Base-by-base conservation (phyloP, 2,888 invertebrate species). In the Ophioninae sp. region DNA sequence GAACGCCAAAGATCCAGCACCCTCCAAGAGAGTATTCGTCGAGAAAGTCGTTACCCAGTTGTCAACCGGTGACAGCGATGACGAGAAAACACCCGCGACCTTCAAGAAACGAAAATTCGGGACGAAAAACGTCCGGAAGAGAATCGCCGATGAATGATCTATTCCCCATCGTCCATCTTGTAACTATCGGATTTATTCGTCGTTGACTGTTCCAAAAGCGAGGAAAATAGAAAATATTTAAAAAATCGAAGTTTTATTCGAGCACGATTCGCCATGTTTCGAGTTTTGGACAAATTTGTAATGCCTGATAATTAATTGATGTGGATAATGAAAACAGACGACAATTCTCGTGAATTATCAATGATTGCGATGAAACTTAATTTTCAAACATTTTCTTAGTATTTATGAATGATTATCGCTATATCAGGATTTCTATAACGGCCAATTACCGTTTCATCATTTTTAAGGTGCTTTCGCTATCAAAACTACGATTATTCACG, bases 31-130 rank as follows among this genome's bases (percentile, higher is more conserved):
- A 69, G 93, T 93, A 86, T 96, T 96, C 88, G 94, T 94, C 87
- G 96, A 96, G 88, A 96, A 95, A 89, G 94, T 94, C 0, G 92
- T 95, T 0, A 93, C 94, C 17, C 94, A 94, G 39, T 92, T 96
- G 6, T 94, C 94, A 13, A 93, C 89, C 44, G 94, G 93, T 1
- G 94, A 94, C 23, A 94, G 94, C 81, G 93, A 93, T 82, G 91
- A 93, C n/a, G 90, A 89, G 7, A 88, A 86, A 61, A 88, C 89
- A 17, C 88, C 91, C 72, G 89, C 92, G 20, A 91, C 91, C 2
- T 97, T 97, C 90, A 97, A 96, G 89, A 96, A 95, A 89, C 93
- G 96, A 81, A 97, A 96, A 93, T 93, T 96, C 20, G 94, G 93
- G 0, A 95, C 95, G 88, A 94, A 95, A 87, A 96, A 95, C 90